Base-by-base conservation (phyloP, 1,140 invertebrate species). In the Trachelipus rathkii region DNA sequence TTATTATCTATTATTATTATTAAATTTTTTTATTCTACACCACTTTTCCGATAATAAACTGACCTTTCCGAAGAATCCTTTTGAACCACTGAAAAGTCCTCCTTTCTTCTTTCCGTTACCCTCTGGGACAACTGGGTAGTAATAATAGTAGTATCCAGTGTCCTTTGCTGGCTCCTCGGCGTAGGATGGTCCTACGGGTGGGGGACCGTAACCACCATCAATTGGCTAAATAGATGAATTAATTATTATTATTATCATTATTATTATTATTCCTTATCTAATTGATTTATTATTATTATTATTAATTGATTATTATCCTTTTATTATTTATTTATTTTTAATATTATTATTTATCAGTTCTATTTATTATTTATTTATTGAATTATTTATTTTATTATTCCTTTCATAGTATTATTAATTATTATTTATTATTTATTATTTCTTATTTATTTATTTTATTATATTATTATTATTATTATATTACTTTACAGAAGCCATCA, bases 91-190 rank as follows among this genome's bases (percentile, higher is more conserved):
- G 45, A 75, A 53, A 53, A 75, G 69, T 75, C 73, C 73, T 68
- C 68, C 68, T 5, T 50, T 60, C 66, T 75, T 75, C 43, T 44
- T 44, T 19, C 23, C 60, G 23, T 15, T 53, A 10, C 68, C 73
- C 13, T 66, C 73, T 21, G 45, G 53, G 21, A 68, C 60, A 1
- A 75, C 73, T 43, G 73, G 73, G 73, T 75, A 75, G 23, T 75
- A 75, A 23, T 75, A 75, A 53, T 75, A 75, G 23, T 75, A 75
- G 44, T 67, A 75, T 7, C 73, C 73, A n/a, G 73, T 75, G 53
- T 75, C 60, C 60, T 75, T 75, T 24, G 53, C 60, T n/a, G 73
- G 73, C 10, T 46, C 72, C 8, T 60, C 50, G 11, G 43, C 24
- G 43, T 75, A 75, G 19, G 21, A 15, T 13, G 46, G 73, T 33